Percentiles rank a stretch among this genome's conserved stretches.
Conservation (phyloP, 1,140 invertebrate genomes). For the Leptinotarsa texana region DNA sequence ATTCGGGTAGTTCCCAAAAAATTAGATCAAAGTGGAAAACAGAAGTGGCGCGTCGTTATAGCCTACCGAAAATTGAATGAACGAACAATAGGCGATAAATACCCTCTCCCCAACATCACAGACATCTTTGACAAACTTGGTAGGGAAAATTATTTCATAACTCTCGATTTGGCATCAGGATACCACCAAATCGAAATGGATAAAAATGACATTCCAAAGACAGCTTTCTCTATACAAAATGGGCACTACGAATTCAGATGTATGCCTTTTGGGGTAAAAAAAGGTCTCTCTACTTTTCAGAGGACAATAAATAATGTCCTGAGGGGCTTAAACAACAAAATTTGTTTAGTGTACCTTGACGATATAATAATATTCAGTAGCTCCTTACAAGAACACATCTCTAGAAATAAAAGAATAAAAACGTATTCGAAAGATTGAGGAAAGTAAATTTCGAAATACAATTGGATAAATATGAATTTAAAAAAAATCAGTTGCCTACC, state of each 20-base stretch:
- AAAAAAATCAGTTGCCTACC: no score
- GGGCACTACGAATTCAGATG: slow-evolving; percentile 49
- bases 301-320: slow-evolving; percentile 55
- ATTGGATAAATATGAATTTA: slow-evolving; percentile 47
- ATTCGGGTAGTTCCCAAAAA: no score
- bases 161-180: slow-evolving; percentile 56
- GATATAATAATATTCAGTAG: no score
- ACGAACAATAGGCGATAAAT: neutral
- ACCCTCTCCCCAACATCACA: slow-evolving; percentile 20
- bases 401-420: slow-evolving; percentile 18
- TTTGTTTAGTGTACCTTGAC: no score
- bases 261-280: slow-evolving; percentile 45
- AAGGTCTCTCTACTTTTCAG: slow-evolving; percentile 56
- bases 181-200: slow-evolving; percentile 58
- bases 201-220: slow-evolving; percentile 50
- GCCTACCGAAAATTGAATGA: neutral
- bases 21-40: neutral
- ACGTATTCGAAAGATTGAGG: slow-evolving; percentile 20
- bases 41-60: neutral
- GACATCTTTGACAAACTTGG: slow-evolving; percentile 51
- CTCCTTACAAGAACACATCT: slow-evolving; percentile 33
- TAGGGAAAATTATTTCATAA: slow-evolving; percentile 51
- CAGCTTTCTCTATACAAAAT: slow-evolving; percentile 43
- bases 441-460: slow-evolving; percentile 37
- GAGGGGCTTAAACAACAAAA: no score